Conservation (phyloP, 30 jellyfish, hydroid and myxozoan genomes). For the Catostylus mosaicus region DNA sequence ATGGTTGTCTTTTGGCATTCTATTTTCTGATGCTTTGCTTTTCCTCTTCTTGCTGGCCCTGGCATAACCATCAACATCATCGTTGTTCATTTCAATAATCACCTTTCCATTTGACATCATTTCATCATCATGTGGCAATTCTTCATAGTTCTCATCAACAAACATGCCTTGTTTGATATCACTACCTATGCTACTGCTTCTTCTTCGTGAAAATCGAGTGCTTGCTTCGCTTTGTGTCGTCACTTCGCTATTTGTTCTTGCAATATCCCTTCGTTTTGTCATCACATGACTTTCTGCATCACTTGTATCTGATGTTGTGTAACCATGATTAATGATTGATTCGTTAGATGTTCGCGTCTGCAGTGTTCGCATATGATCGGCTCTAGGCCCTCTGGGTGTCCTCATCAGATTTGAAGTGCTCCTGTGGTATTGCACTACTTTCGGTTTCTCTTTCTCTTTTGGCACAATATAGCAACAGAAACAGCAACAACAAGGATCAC, state of each 20-base stretch:
- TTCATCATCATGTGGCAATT: conserved; percentile 31
- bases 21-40: neutral
- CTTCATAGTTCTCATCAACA: conserved; percentile 59
- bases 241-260: conserved; percentile 47
- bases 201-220: conserved; percentile 30
- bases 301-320: conserved; percentile 53
- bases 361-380: conserved; percentile 21
- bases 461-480: conserved; percentile 61
- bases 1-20: neutral
- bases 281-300: conserved; percentile 27
- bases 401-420: conserved; percentile 4
- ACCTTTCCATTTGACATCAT: neutral
- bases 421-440: conserved; percentile 49
- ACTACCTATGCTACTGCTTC: conserved; percentile 65
- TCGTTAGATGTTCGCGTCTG: conserved; percentile 19
- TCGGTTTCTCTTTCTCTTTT: conserved; percentile 2
- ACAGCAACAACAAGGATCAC: conserved; percentile 68
- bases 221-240: conserved; percentile 57
- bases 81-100: neutral
- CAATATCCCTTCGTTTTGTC: conserved; percentile 7
- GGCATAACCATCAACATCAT: conserved; percentile 19
- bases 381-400: conserved; percentile 67
- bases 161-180: conserved; percentile 53
- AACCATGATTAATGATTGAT: conserved; percentile 18
- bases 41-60: conserved; percentile 1